These are phyloP conservation scores for Junco hyemalis DNA, from an alignment of 2,113 vertebrate genomes.

Conservation along the genomic window DNA sequence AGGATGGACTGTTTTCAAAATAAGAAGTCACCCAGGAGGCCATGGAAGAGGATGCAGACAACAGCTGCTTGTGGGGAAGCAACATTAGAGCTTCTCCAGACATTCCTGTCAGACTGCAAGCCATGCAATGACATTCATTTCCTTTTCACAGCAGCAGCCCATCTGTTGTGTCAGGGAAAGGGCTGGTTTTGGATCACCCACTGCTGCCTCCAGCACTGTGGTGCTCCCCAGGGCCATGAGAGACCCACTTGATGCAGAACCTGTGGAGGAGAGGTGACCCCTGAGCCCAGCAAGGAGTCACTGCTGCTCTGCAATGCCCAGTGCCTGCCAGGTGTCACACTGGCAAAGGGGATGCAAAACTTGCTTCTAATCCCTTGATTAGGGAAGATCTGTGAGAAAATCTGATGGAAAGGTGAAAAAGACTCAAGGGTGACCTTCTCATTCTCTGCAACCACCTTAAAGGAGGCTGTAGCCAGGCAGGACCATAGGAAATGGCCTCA, in stretches of 20 bases:
- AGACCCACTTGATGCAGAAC: not conserved
- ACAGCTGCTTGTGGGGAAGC: constrained; percentile 20
- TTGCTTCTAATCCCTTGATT: not conserved
- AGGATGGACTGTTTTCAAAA: not conserved
- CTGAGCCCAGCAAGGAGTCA: rapidly evolving
- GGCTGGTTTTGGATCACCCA: not conserved
- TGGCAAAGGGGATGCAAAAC: not conserved
- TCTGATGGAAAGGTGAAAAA: not conserved
- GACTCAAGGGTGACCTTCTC: not conserved
- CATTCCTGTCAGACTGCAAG: not conserved
- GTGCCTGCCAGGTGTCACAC: not conserved
- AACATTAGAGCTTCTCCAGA: constrained; percentile 27
- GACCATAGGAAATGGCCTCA: not conserved
- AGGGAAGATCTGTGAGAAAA: not conserved
- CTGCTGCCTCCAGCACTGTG: not conserved
- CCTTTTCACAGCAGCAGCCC: constrained; percentile 8
- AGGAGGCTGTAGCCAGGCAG: not conserved
- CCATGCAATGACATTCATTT: not conserved
- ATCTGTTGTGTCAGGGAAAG: not conserved
- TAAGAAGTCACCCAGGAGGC: constrained; percentile 33
- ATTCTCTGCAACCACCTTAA: not conserved
- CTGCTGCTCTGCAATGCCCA: not conserved
- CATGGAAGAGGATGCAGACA: not conserved
- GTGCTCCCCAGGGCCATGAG: not conserved
- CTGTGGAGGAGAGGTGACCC: not conserved